Percentiles rank a stretch among this genome's conserved stretches.
Conservation (phyloP, 2,888 invertebrate species). For the Tipula vernalis region DNA sequence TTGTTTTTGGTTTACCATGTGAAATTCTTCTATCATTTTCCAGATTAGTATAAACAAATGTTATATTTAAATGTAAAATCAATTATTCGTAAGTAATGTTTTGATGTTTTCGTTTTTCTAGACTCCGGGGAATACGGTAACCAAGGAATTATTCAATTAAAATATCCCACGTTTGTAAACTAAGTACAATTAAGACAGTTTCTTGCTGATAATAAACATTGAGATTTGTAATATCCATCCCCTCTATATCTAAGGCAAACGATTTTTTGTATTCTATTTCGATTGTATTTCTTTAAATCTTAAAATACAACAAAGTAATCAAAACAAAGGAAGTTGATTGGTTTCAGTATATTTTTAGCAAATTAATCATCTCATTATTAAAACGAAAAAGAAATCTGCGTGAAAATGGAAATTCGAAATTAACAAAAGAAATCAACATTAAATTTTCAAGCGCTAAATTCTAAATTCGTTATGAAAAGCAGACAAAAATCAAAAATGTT, state of each 20-base stretch:
- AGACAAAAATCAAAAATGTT: neutral
- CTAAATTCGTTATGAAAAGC: neutral
- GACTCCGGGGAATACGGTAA: neutral
- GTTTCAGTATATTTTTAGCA: neutral
- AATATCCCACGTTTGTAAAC: neutral
- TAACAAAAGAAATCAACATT: neutral
- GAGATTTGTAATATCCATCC: too few relatives aligned
- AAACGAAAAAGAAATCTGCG: neutral
- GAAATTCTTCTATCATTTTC: too few relatives aligned
- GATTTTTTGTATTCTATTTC: too few relatives aligned
- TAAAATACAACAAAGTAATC: neutral
- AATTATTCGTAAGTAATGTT: neutral
- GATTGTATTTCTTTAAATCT: too few relatives aligned
- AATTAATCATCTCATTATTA: too few relatives aligned
- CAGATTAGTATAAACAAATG: too few relatives aligned
- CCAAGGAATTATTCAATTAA: neutral
- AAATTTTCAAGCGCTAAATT: neutral
- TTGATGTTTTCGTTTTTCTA: neutral
- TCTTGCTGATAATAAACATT: too few relatives aligned
- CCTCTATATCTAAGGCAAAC: too few relatives aligned
- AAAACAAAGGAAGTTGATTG: neutral
- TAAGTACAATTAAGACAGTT: too few relatives aligned
- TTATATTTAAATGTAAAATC: too few relatives aligned
- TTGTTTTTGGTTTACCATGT: too few relatives aligned
- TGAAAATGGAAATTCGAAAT: neutral